Evolutionary conservation across 2,113 vertebrate species (phyloP).

Genomic region (Thomomys bottae): DNA sequence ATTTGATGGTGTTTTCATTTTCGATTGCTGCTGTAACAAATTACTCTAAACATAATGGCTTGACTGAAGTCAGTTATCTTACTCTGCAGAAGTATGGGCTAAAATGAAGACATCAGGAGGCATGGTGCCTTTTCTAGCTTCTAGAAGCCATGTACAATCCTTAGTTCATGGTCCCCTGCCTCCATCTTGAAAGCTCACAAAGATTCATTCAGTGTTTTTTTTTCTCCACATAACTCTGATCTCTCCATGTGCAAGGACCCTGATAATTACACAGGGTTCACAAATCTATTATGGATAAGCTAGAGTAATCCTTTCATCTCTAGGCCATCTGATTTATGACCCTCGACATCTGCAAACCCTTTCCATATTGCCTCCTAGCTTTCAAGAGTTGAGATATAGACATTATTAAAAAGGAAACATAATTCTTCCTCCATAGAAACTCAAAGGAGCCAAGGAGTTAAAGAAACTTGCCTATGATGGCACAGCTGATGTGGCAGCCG

Average conservation of each 20-base stretch:
- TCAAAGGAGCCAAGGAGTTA: neutral
- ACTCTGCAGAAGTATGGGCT: constrained; percentile 28
- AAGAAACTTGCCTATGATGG: neutral
- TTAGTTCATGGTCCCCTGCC: neutral
- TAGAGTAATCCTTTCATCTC: neutral
- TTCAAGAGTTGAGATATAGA: neutral
- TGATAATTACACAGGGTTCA: neutral
- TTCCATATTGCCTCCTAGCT: neutral
- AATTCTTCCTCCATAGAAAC: neutral
- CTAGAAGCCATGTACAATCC: neutral
- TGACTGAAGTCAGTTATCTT: neutral
- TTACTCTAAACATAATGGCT: neutral
- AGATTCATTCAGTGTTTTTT: neutral
- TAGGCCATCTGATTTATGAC: neutral
- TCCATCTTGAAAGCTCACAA: neutral
- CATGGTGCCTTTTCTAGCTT: neutral
- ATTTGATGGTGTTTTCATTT: neutral
- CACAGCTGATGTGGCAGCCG: neutral
- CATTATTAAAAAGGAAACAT: neutral
- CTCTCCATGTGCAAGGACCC: neutral
- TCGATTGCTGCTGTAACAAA: neutral
- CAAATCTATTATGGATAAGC: too few relatives aligned
- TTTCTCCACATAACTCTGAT: neutral
- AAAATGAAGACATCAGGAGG: neutral
- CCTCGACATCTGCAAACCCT: neutral